A percentile compares a stretch with the other conserved stretches of the same genome.
Evolutionary conservation across 2,113 vertebrate genomes (phyloP).

Genomic region (Equus przewalskii): DNA sequence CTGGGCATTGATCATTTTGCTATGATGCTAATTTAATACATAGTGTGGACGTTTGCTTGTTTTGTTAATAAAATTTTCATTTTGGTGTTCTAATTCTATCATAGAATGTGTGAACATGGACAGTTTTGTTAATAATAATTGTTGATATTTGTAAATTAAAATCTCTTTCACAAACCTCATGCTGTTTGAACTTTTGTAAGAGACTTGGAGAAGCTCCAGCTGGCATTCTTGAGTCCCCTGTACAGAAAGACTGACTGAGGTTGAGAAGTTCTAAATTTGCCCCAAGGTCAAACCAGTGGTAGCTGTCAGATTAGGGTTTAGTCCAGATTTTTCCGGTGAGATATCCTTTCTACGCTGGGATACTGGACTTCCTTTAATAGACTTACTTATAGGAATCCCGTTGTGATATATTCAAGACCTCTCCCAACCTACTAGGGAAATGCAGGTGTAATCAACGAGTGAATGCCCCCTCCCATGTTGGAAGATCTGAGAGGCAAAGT

Average conservation of each 20-base stretch:
- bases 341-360: neutral
- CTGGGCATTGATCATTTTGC: constrained; percentile 53
- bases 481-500: neutral
- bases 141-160: neutral
- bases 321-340: neutral
- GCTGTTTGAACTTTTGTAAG: neutral
- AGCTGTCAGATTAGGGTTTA: neutral
- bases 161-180: neutral
- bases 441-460: neutral
- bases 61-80: constrained; percentile 49
- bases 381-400: neutral
- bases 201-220: neutral
- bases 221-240: fast-evolving
- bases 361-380: neutral
- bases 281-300: neutral
- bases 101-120: neutral
- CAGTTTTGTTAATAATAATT: neutral
- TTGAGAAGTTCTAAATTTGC: neutral
- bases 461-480: too few species aligned
- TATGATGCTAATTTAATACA: constrained; percentile 48
- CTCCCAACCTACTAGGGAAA: neutral
- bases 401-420: neutral
- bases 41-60: constrained; percentile 13
- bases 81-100: constrained; percentile 39
- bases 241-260: neutral